Evolutionary conservation across 2,113 vertebrate species (phyloP), one percentile per base, ranked within the genome.

Genomic region (Erythrolamprus reginae): DNA sequence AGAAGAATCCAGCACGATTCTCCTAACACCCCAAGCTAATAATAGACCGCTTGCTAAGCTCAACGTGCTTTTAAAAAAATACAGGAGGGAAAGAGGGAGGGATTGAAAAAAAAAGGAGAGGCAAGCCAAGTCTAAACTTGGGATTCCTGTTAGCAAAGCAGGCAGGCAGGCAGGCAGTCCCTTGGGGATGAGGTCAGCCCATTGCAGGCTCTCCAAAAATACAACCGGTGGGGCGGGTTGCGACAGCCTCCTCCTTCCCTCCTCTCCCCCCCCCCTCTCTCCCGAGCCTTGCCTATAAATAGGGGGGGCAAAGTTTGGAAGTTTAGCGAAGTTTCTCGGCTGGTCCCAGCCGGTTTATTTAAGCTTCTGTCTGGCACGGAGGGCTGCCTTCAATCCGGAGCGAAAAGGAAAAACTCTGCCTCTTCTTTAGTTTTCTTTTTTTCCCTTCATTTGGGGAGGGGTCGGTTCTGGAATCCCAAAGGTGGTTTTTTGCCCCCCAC

Each of bases 201-300:
- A 95, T 96, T 96, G 97, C 97, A 97, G 95, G 96, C 93, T 94
- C 96, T 98, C 96, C 87, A 96, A 97, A 97, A 97, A 96, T 95
- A 92, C 93, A 52, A 85, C 97, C 97, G 94, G 96, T 96, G 91
- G 93, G 95, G 96, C 93, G 87, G 86, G 92, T 94, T 92, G 93
- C 94, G 94, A 92, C 95, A 96, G 96, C 9, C 47, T 10, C 82
- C 82, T 24, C 28, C 82, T 13, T 13, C 7, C 7, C 55, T 2
- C 45, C 24, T 1, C 26, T 48, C 45, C 93, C 48, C 94, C 91
- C 91, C 94, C 53, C 91, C 91, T 94, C 51, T 90, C 61, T 88
- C 91, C 85, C 0, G 8, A 42, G 92, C 24, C 55, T 55, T 55
- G 0, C 94, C 97, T 95, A 97, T 97, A 98, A 97, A 97, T 96